Evolutionary conservation across 2,888 invertebrate genomes (phyloP), one percentile per base, ranked within the genome.

Genomic region (Epirrhoe tristata): DNA sequence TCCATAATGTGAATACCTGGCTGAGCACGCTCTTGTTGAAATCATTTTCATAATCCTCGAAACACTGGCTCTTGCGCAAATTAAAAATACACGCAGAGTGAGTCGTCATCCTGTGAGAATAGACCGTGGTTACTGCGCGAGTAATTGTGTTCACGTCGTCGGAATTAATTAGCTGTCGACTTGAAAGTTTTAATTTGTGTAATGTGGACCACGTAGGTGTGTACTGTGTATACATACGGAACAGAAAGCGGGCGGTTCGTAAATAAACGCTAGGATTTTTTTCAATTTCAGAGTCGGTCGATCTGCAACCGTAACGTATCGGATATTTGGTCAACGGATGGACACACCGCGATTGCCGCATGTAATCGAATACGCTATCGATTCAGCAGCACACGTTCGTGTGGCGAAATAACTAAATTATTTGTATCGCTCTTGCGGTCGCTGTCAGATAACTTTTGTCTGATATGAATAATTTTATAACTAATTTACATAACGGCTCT

Each of bases 341-440:
- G 79, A 81, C 78, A 79, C 81, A 83, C 84, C 84, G 77, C 82
- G 81, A 80, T 80, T 67, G 74, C 87, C 85, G 79, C 86, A 81
- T 84, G 85, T 84, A 86, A 90, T 88, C 83, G 86, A 88, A 87
- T 84, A 77, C 78, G 75, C 74, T 81, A 85, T 85, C 80, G 83
- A 75, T 79, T 73, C 80, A 81, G 83, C 79, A 80, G 79, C 81
- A 75, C 74, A 73, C 76, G 77, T 81, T 77, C 79, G 77, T 78
- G 77, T 72, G 76, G 71, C 72, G 72, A 82, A 66, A 85, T 81
- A 83, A 79, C 79, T 80, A 82, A 82, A 81, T 83, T 79, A 82
- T 84, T 85, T 79, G 76, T 79, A 63, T 73, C 66, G 72, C 71
- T 70, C 56, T 67, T 70, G 69, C 60, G 71, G 72, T 78, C 69